Evolutionary conservation across 64 coral and sea anemone genomes (phyloP), one percentile per base, ranked within the genome.

Genomic region (Montipora cactus): DNA sequence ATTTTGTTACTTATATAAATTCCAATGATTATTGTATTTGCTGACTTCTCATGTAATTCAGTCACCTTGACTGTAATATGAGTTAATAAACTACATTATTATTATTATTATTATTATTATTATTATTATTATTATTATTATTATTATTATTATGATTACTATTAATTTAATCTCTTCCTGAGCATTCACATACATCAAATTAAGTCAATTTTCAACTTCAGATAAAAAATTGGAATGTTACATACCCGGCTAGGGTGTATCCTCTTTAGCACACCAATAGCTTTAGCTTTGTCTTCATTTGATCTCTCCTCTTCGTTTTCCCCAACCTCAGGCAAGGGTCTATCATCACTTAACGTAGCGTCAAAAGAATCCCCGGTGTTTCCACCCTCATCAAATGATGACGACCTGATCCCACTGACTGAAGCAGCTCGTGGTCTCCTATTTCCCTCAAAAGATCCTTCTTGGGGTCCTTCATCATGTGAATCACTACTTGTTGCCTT

Each of bases 191-290:
- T 8, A 57, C 53, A 37, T 37, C 37, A 37, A 37, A 37, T 37
- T 37, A 37, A 37, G 37, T 37, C 1, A 79, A 44, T 11, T 5
- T 23, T 59, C 2, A 23, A 89, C 73, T 57, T 44, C 0, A 0
- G 15, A 53, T 44, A 8, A 76, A 37, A 78, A 50, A 5, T 19
- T 8, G 20, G 70, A 25, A 7, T 49, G 19, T 4, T 78, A 37
- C 92, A 28, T 88, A 93, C 92, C 68, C 84, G 79, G 22, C 86
- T 93, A 6, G 92, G 92, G 69, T 88, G 84, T 44, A 93, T 55
- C n/a, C 61, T 80, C 22, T 93, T 93, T 2, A 93, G 45, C 25
- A 93, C 92, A 46, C 51, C 82, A 64, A 93, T 88, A 2, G 92
- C 92, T 59, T 93, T 93, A 53, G 49, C 71, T 67, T 45, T 83